Percentiles rank a stretch among this genome's conserved stretches.
Conservation (phyloP, 2,888 invertebrate species). For the Litoditis marina region DNA sequence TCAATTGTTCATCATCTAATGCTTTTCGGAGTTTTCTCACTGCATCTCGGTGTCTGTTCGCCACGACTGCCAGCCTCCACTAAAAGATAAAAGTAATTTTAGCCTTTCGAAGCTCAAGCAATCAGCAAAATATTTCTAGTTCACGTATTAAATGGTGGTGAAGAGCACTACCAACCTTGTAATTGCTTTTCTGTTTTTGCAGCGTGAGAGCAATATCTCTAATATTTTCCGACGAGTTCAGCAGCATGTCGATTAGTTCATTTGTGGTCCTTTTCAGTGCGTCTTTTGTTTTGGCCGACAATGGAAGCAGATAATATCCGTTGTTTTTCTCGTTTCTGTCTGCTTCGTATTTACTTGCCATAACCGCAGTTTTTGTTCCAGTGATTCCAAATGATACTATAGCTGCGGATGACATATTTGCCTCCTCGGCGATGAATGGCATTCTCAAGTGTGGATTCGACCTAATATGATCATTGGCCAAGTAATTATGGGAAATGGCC, state of each 20-base stretch:
- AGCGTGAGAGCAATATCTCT: constrained; percentile 26
- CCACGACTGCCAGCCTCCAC: constrained; percentile 27
- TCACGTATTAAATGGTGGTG: too few species aligned
- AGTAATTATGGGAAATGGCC: constrained; percentile 26
- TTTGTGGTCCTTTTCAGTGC: constrained; percentile 17
- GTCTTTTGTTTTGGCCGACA: constrained; percentile 32
- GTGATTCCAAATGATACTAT: constrained; percentile 40
- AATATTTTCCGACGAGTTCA: constrained; percentile 19
- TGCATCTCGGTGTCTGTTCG: constrained; percentile 21
- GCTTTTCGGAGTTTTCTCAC: constrained; percentile 15
- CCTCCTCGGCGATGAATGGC: constrained; percentile 34
- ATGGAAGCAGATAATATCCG: constrained; percentile 22
- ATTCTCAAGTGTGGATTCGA: constrained; percentile 27
- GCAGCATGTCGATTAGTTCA: constrained; percentile 24
- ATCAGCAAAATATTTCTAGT: too few species aligned
- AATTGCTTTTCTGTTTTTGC: constrained; percentile 29
- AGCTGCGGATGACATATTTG: constrained; percentile 18
- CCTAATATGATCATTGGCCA: constrained; percentile 36
- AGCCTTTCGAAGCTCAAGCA: too few species aligned
- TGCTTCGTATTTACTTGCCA: constrained; percentile 3
- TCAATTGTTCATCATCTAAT: too few species aligned
- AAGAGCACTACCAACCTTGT: constrained; percentile 10
- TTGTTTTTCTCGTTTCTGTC: background rate
- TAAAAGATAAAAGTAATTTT: too few species aligned
- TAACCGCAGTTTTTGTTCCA: constrained; percentile 33